A percentile compares a stretch with the other conserved stretches of the same genome.
Evolutionary conservation across 2,888 invertebrate genomes (phyloP).

Genomic region (Pollenia griseotomentosa): DNA sequence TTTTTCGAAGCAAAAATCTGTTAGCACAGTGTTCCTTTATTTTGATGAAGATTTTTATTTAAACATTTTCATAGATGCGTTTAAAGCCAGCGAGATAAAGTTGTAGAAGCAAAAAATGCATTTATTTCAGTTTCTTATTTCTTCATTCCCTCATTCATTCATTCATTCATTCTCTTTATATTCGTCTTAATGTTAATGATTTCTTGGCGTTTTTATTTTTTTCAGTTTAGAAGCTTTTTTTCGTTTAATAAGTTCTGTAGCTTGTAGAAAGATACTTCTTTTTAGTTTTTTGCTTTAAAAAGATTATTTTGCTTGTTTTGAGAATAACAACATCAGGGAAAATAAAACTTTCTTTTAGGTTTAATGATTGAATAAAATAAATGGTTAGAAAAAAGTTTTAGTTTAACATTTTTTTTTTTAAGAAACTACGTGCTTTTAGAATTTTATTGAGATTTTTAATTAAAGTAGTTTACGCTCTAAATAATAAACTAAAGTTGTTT

Average conservation of each 20-base stretch:
- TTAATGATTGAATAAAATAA: slow-evolving; percentile 43
- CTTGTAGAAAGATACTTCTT: slow-evolving; percentile 2
- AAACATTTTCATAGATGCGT: slow-evolving; percentile 46
- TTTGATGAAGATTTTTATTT: slow-evolving; percentile 48
- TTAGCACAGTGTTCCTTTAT: neutral
- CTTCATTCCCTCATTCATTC: too few species aligned
- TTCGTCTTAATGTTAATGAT: slow-evolving; percentile 56
- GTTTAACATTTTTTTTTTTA: neutral
- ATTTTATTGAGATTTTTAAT: slow-evolving; percentile 56
- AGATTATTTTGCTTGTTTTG: neutral
- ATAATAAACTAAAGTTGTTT: slow-evolving; percentile 9
- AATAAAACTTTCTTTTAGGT: slow-evolving; percentile 28
- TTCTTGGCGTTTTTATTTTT: slow-evolving; percentile 27
- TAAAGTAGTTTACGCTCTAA: slow-evolving; percentile 50
- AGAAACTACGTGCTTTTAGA: slow-evolving; percentile 58
- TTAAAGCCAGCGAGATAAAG: slow-evolving; percentile 61
- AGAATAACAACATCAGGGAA: neutral
- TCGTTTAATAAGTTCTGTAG: slow-evolving; percentile 1
- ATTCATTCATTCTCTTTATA: slow-evolving; percentile 6
- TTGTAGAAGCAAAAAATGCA: slow-evolving; percentile 42
- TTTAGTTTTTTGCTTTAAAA: slow-evolving; percentile 7
- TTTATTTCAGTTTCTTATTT: slow-evolving; percentile 20
- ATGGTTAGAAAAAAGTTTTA: slow-evolving; percentile 21
- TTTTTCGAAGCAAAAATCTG: neutral
- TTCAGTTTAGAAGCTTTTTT: slow-evolving; percentile 10